Base-by-base conservation (phyloP, 2,888 invertebrate species). In the Branchellion lobata region DNA sequence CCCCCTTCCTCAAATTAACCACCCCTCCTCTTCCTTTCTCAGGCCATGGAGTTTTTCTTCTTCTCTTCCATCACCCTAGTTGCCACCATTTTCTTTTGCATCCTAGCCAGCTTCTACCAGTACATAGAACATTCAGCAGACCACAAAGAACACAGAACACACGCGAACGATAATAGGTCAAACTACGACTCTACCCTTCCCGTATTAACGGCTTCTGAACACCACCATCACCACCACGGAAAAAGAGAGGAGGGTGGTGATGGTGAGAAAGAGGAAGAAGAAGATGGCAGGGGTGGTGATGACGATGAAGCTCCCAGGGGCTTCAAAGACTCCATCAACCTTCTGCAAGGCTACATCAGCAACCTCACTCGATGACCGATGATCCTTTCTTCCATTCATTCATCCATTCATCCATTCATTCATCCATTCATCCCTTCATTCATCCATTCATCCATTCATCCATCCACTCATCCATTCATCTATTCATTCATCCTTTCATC, bases 41-140 rank as follows among this genome's bases (percentile, higher is more conserved):
- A 96, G 93, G 92, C 93, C 81, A 91, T 91, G 82, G 94, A 95
- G 87, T 94, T 95, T 87, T 92, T 93, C 88, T 88, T 96, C 69
- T 96, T 95, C 87, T 93, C 94, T 76, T 92, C 90, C 0, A 88
- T 96, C 53, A 96, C 97, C 95, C 86, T 92, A 47, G 86, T 91
- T 0, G 94, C 94, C 84, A 93, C 95, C 90, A 81, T 92, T 0
- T 88, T 95, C 47, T 96, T 97, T 86, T 91, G 92, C 33, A 86
- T 91, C 3, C 91, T 97, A 91, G 92, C 95, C 0, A 90, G 90
- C 85, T 91, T 91, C 82, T 97, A 96, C 88, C 92, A 91, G 3
- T 86, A 86, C 78, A 76, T 81, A 21, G 68, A 77, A 29, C 81
- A 81, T 29, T 3, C 3, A 69, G 5, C 3, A 18, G 21, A 69